Evolutionary conservation across 2,113 vertebrate genomes (phyloP), one percentile per base, ranked within the genome.

Genomic region (Eupsittula cactorum): DNA sequence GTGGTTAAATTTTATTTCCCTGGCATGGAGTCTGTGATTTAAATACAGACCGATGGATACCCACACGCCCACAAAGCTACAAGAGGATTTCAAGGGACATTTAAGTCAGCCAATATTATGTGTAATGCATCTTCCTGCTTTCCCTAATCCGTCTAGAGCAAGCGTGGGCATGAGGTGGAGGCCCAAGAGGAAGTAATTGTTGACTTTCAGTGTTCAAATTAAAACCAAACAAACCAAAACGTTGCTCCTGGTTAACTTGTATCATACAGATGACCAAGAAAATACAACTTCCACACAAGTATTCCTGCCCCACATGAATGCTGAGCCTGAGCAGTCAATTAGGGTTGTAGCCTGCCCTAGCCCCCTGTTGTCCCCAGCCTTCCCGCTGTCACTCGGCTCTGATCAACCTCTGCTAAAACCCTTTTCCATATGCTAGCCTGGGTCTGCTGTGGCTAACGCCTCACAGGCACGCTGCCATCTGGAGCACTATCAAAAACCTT

Each of bases 381-480:
- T 41, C 57, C 25, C 2, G 0, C 42, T 59, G 24, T 24, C 2
- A 1, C 35, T 52, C 4, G 1, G 18, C 57, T 87, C 24, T 18
- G 65, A 73, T 33, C 83, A 89, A 42, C 53, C 55, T 68, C 28
- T 1, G 2, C 85, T 70, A 20, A 76, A 73, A 6, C 14, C 39
- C 49, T 82, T 69, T 85, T n/a, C 75, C 20, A 2, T 53, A 20
- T 16, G 35, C 47, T 35, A 1, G 6, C 73, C n/a, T 39, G 20
- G 46, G 29, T 69, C 49, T 60, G 55, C 0, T 0, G 21, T 65
- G 70, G 49, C 53, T 49, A 57, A 29, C 6, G 5, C 70, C 52
- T 76, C 39, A 4, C 68, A 42, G 84, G 78, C 87, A 86, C 11
- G 15, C 87, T 86, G 87, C 92, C 84, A 70, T 75, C 87, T 95